phyloP scores from a whole-genome alignment of 2,797 vertebrate genomes.

The Cyclura pinguis region DNA sequence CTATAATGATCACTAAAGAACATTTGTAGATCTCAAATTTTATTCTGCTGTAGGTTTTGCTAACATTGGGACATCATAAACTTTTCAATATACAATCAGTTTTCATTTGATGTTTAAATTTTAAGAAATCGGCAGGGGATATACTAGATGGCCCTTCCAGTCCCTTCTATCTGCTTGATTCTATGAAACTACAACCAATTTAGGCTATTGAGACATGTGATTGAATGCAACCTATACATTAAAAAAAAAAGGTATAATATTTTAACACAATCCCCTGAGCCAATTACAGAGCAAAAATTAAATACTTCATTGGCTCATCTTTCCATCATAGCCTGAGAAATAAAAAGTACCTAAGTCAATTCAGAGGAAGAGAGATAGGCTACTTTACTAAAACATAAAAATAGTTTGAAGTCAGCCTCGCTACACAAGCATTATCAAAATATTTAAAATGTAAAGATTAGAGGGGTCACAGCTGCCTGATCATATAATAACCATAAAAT shows the following conservation, averaged over 20 bases:
- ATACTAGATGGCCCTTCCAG: not conserved
- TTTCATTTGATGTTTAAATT: not conserved
- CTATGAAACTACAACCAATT: not conserved
- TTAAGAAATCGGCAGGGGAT: not conserved
- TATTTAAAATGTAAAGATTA: not conserved
- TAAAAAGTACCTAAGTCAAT: not conserved
- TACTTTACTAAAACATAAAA: not conserved
- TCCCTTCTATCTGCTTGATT: too few relatives aligned
- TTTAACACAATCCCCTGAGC: not conserved
- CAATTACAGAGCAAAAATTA: slow-evolving; percentile 18
- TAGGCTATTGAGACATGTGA: not conserved
- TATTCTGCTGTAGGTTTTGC: not conserved
- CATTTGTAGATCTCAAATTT: slow-evolving; percentile 3
- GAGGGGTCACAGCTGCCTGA: not conserved
- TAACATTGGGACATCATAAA: not conserved
- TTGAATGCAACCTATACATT: not conserved
- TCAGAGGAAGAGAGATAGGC: too few relatives aligned
- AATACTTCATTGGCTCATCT: slow-evolving; percentile 33
- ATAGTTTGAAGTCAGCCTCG: not conserved
- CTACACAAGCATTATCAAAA: not conserved
- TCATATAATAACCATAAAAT: not conserved
- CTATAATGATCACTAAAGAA: not conserved
- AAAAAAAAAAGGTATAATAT: not conserved
- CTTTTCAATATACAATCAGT: not conserved
- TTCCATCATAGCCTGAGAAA: slow-evolving; percentile 14